Evolutionary conservation across 1,140 invertebrate species (phyloP).

Genomic region (Drosophila arawakana): DNA sequence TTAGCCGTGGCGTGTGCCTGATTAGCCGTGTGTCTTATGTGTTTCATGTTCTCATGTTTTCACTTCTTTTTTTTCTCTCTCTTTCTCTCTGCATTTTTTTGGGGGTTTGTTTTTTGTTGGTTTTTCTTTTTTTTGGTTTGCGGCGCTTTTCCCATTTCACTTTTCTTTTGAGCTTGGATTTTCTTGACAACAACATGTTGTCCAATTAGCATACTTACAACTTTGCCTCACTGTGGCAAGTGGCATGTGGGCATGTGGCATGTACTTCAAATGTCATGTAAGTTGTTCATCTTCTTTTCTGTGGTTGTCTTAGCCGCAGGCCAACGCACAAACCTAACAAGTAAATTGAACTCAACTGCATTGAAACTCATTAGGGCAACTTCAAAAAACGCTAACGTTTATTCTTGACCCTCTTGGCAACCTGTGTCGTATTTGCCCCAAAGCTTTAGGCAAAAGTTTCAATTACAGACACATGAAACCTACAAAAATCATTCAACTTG

Average conservation of each 20-base stretch:
- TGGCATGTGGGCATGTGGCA: constrained; percentile 28
- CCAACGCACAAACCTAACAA: constrained; percentile 26
- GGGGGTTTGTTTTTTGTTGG: neutral
- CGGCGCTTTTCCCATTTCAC: constrained; percentile 25
- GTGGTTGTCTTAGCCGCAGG: neutral
- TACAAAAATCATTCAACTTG: neutral
- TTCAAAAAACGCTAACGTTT: constrained; percentile 32
- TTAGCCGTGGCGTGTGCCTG: constrained; percentile 43
- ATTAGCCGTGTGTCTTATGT: constrained; percentile 40
- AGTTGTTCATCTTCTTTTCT: constrained; percentile 12
- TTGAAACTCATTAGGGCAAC: constrained; percentile 43
- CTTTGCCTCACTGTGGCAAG: neutral
- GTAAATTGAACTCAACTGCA: constrained; percentile 28
- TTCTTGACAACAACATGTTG: constrained; percentile 40
- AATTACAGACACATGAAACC: constrained; percentile 3
- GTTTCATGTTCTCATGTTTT: constrained; percentile 28
- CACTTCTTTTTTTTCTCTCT: neutral
- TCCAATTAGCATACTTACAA: constrained; percentile 52
- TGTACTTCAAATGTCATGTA: constrained; percentile 59
- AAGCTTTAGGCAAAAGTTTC: no score
- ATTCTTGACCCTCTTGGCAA: constrained; percentile 13
- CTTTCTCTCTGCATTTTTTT: neutral
- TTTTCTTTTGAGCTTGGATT: constrained; percentile 23
- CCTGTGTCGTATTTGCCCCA: neutral
- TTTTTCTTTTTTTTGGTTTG: constrained; percentile 5